Evolutionary conservation across 92 coral and sea anemone species (phyloP).

Genomic region (Actinostola sp.): DNA sequence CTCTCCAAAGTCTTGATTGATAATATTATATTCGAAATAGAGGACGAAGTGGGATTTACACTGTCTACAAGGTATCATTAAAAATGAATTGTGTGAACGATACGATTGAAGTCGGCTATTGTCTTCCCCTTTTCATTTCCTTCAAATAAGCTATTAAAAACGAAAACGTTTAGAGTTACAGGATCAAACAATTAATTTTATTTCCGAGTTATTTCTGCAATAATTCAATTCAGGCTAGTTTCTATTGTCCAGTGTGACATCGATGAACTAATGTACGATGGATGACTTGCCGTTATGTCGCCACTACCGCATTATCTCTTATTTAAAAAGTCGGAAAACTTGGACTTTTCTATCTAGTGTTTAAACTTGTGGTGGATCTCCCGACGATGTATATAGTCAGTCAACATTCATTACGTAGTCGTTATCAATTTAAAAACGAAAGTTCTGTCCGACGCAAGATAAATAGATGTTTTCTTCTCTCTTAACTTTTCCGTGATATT

Average conservation of each 20-base stretch:
- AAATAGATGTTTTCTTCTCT: too few species aligned
- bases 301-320: constrained; percentile 14
- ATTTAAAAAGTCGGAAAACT: constrained; percentile 38
- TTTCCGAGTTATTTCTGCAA: constrained; percentile 41
- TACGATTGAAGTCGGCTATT: constrained; percentile 15
- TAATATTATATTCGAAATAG: not conserved
- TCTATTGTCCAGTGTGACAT: constrained; percentile 27
- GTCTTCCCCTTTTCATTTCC: constrained; percentile 43
- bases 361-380: constrained; percentile 19
- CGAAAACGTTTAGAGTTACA: constrained; percentile 25
- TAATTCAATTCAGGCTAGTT: constrained; percentile 26
- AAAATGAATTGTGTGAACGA: constrained; percentile 25
- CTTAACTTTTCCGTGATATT: too few species aligned
- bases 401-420: constrained; percentile 24
- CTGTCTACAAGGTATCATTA: constrained; percentile 26
- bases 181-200: constrained; percentile 43
- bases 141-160: constrained; percentile 29
- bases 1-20: not conserved
- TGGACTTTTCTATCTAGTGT: constrained; percentile 30
- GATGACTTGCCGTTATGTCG: constrained; percentile 14
- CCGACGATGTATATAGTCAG: constrained; percentile 21
- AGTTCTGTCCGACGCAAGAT: not conserved
- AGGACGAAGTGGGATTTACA: constrained; percentile 3
- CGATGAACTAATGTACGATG: constrained; percentile 25
- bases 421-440: constrained; percentile 12